phyloP scores from a whole-genome alignment of 2,113 vertebrate species.

The Aldabrachelys gigantea region DNA sequence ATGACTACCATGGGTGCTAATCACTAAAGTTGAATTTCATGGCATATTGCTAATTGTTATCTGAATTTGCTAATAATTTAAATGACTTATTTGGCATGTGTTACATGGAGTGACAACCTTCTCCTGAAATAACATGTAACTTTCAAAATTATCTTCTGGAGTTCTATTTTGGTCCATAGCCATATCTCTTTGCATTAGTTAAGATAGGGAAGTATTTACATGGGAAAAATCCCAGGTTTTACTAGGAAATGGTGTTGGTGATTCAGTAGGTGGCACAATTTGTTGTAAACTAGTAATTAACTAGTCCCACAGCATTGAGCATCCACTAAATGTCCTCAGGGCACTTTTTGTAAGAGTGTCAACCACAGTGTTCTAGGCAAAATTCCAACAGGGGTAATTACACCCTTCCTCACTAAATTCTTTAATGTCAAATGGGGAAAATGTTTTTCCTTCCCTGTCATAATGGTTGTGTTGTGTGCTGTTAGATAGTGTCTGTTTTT shows the following conservation, averaged over 20 bases:
- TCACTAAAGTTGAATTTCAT: background rate
- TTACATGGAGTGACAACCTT: background rate
- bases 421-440: background rate
- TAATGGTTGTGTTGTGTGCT: background rate
- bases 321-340: background rate
- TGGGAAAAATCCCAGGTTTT: background rate
- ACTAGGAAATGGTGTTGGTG: background rate
- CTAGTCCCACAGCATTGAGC: background rate
- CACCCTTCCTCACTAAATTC: background rate
- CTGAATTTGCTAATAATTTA: background rate
- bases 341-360: background rate
- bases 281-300: background rate
- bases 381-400: background rate
- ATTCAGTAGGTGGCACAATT: constrained; percentile 16
- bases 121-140: background rate
- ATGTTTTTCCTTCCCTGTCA: background rate
- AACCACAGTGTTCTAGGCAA: background rate
- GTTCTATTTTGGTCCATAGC: background rate
- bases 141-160: background rate
- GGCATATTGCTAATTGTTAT: background rate
- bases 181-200: background rate
- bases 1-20: background rate
- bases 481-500: background rate
- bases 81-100: background rate
- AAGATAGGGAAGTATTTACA: constrained; percentile 1